Base-by-base conservation (phyloP, 30 jellyfish, hydroid and myxozoan species). In the Pelagia noctiluca region DNA sequence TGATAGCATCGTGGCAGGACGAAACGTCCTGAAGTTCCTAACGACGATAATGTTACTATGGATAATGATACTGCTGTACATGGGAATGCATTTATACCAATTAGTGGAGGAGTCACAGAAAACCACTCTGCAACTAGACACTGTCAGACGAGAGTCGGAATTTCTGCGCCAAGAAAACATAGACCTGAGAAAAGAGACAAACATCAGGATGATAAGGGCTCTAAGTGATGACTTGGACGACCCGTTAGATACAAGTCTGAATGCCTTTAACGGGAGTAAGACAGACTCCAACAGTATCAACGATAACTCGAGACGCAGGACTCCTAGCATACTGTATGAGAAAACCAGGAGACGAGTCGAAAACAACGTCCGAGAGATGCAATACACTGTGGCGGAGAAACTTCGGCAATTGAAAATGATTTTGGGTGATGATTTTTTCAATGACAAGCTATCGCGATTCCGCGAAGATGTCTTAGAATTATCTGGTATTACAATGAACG, bases 51-150 rank as follows among this genome's bases (percentile, higher is more conserved):
- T 78, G 10, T 57, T 86, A n/a, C 36, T 87, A 37, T 93, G 98
- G 98, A 76, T 88, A 24, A 47, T 80, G 25, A 86, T 92, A 23
- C 67, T 92, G 18, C n/a, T 86, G 2, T 93, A 93, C 78, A 87
- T 93, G 97, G 98, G 98, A 5, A 23, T 88, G 83, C 85, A 80
- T 71, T 37, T 93, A 31, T 93, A 66, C 42, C 97, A 93, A 60
- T 89, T 93, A 8, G 93, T 87, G 38, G 97, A 93, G 53, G 98
- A 93, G 49, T 93, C 98, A 2, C 97, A 80, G 63, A 93, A 82
- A 50, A 70, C 97, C 10, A 10, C 90, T 13, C 38, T 36, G 23
- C 89, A 82, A 61, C 78, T 93, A 1, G 86, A 83, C 23, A 69
- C 78, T 3, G 76, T 70, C 3, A 76, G 19, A 29, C 62, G 52